Evolutionary conservation across 2,113 vertebrate species (phyloP).

Genomic region (Cephalopterus ornatus): DNA sequence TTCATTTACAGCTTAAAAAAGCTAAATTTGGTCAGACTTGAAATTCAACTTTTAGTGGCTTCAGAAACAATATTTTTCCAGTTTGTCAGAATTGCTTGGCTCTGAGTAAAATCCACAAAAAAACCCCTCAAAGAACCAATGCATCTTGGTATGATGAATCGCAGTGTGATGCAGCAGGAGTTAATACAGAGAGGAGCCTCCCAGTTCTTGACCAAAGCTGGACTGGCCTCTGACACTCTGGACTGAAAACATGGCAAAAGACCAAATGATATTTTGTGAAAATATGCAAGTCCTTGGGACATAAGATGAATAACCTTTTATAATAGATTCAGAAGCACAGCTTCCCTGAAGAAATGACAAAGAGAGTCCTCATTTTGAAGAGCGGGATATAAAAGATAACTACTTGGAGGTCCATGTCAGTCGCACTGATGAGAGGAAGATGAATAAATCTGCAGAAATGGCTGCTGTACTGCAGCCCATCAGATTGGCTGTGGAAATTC

Average conservation of each 20-base stretch:
- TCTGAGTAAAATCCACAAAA: neutral
- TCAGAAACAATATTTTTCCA: neutral
- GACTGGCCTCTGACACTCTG: neutral
- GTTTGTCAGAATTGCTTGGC: neutral
- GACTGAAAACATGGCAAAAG: neutral
- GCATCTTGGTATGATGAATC: neutral
- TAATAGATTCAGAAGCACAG: neutral
- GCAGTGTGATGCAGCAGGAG: neutral
- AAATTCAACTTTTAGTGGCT: neutral
- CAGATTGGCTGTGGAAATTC: slow-evolving; percentile 32
- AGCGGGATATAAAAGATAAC: neutral
- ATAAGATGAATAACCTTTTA: neutral
- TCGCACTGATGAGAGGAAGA: neutral
- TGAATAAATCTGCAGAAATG: slow-evolving; percentile 9
- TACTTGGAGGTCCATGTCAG: neutral
- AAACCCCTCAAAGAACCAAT: neutral
- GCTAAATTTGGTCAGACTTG: neutral
- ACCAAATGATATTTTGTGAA: neutral
- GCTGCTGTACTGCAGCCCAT: slow-evolving; percentile 20
- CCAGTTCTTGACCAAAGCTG: neutral
- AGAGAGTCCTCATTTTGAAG: neutral
- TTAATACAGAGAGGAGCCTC: neutral
- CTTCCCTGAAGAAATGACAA: neutral
- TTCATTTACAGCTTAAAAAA: neutral
- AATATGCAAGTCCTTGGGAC: neutral